Evolutionary conservation across 2,797 vertebrate species (phyloP), one percentile per base, ranked within the genome.

Genomic region (Champsocephalus esox): DNA sequence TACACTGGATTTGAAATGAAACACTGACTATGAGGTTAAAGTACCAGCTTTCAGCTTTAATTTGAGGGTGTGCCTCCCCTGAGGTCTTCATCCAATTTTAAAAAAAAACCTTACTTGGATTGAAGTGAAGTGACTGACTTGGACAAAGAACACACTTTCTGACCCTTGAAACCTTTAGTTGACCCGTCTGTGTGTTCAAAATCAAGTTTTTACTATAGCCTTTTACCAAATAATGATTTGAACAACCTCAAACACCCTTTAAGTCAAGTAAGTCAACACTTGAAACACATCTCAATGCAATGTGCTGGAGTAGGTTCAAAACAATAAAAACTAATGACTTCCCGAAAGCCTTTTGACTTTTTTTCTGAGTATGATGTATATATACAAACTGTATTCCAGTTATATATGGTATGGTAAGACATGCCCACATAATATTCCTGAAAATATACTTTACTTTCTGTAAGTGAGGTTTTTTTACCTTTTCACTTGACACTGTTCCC

Each of bases 1-100:
- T 12, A 28, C 19, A 11, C 49, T 34, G 63, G 59, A 57, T 66
- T 55, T 74, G 48, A 80, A 73, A 60, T 62, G 70, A 77, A 89
- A 82, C 64, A 61, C 77, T 54, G 59, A 65, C 68, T 66, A 6
- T 51, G 46, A 74, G 41, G 71, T 54, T 52, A 10, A 64, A 69
- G 44, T 63, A 38, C 38, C 61, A 55, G 19, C 44, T 12, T 62
- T 75, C 63, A 77, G 55, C 62, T 77, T 65, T 79, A 63, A 81
- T 87, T 81, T 57, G 52, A 81, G 68, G 76, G 74, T 61, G 73
- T 58, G 43, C 41, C 72, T 79, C 64, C 19, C 17, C n/a, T 64
- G 55, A 84, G 69, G 79, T 71, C 70, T 38, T 45, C 12, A 44
- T 49, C n/a, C 44, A 58, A 41, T 64, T 75, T 44, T 19, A 19